A percentile compares a stretch with the other conserved stretches of the same genome.
phyloP scores from a whole-genome alignment of 1,140 invertebrate species.

The Lutraria rhynchaena region DNA sequence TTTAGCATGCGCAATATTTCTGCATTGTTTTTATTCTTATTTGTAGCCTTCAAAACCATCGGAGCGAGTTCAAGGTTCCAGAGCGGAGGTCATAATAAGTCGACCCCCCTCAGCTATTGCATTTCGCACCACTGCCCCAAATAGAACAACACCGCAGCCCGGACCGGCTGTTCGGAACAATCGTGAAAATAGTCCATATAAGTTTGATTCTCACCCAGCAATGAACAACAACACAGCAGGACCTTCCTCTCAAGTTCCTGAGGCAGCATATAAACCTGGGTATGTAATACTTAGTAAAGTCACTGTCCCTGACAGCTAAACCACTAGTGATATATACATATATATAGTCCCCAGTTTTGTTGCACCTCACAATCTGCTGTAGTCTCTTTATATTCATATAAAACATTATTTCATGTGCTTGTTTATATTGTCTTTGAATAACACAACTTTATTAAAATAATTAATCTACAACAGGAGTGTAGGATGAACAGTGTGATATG shows the following conservation, averaged over 20 bases:
- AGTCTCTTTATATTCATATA: too few species aligned
- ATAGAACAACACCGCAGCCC: not conserved
- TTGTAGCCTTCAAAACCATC: conserved; percentile 69
- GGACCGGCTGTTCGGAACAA: not conserved
- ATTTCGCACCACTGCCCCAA: conserved; percentile 1
- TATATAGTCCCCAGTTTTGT: not conserved
- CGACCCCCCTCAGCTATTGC: conserved; percentile 31
- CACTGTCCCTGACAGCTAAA: too few species aligned
- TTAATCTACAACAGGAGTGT: too few species aligned
- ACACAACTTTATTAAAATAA: too few species aligned
- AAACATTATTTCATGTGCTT: too few species aligned
- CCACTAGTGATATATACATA: not conserved
- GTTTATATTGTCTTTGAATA: too few species aligned
- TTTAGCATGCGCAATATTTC: too few species aligned
- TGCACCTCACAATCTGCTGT: too few species aligned
- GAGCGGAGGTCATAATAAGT: conserved; percentile 64
- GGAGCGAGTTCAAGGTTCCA: conserved; percentile 64
- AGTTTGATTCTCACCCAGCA: not conserved
- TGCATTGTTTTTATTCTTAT: too few species aligned
- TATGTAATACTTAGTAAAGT: too few species aligned
- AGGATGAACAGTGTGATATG: too few species aligned
- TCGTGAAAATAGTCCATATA: conserved; percentile 1
- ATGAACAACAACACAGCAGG: not conserved
- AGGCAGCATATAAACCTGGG: not conserved
- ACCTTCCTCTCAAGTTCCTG: not conserved